Evolutionary conservation across 2,113 vertebrate species (phyloP), one percentile per base, ranked within the genome.

Genomic region (Lampris incognitus): DNA sequence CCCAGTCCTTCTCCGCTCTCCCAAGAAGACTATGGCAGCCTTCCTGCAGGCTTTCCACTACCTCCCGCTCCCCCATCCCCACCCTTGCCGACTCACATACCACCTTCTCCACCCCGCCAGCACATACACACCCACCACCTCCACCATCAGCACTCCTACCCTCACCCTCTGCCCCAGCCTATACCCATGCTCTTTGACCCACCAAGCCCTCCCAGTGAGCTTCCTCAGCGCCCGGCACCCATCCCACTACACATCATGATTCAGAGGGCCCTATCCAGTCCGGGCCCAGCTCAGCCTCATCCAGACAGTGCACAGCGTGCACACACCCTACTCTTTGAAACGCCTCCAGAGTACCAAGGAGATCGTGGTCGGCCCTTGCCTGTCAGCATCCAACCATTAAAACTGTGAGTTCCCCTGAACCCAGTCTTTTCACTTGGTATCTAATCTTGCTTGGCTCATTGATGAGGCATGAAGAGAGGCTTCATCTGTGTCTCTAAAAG

Each of bases 201-300:
- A 49, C 89, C 7, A 0, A 92, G 89, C 86, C 94, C 90, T 1
- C 90, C 88, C 42, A 85, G 63, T 1, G 93, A 93, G 54, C 87
- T 88, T 0, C 86, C 88, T 13, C 87, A 90, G 42, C 94, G 96
- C 7, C 91, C 96, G 1, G 93, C 96, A 50, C 94, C 93, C 0
- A 56, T 98, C 48, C 97, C 98, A 0, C 85, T 99, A 76, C 98
- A 99, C 86, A 97, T 99, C 86, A 97, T 97, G 87, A 99, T 99
- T 91, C 98, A 99, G 89, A 93, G 98, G 83, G 98, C 98, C 2
- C 90, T 99, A 67, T 94, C 94, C 63, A 98, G 96, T 64, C 97
- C 98, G 0, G 95, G 97, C 74, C 96, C 97, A 0, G 66, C 92
- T 54, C 93, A 95, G 11, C 96, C 96, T 0, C 94, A 96, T 10